Conservation (phyloP, 2,797 vertebrate species). For the Phalanger gymnotis region DNA sequence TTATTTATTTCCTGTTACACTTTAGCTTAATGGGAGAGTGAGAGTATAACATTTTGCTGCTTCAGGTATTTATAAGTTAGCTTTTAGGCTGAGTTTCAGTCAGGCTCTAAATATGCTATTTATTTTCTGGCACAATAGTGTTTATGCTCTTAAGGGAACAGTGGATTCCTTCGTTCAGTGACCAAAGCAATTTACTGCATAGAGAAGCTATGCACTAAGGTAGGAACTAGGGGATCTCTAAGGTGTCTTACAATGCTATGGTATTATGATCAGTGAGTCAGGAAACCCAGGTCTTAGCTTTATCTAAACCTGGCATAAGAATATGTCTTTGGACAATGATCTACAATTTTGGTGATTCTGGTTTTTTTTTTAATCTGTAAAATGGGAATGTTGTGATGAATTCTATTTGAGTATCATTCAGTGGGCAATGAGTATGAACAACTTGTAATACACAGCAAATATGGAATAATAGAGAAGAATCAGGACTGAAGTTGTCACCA, state of each 20-base stretch:
- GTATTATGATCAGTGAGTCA: neutral
- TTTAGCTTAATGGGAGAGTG: conserved; percentile 57
- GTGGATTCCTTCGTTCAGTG: neutral
- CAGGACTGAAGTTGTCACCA: neutral
- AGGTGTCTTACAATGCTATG: neutral
- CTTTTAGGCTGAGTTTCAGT: conserved; percentile 48
- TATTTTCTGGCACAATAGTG: neutral
- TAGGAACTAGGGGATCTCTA: neutral
- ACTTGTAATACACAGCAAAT: neutral
- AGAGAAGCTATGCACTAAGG: neutral
- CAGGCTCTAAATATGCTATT: conserved; percentile 34
- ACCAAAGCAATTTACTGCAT: neutral
- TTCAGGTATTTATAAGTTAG: conserved; percentile 35
- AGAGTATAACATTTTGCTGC: conserved; percentile 19
- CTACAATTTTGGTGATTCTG: neutral
- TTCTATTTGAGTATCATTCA: neutral
- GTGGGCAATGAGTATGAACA: neutral
- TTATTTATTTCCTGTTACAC: conserved; percentile 62
- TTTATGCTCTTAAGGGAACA: conserved; percentile 39
- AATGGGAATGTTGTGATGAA: neutral
- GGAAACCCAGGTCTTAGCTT: neutral
- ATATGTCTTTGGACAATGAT: neutral
- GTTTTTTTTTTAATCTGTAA: neutral
- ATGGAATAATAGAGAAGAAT: neutral
- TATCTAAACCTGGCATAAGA: neutral